phyloP scores from a whole-genome alignment of 2,888 invertebrate genomes.

The Trachelus stipa region DNA sequence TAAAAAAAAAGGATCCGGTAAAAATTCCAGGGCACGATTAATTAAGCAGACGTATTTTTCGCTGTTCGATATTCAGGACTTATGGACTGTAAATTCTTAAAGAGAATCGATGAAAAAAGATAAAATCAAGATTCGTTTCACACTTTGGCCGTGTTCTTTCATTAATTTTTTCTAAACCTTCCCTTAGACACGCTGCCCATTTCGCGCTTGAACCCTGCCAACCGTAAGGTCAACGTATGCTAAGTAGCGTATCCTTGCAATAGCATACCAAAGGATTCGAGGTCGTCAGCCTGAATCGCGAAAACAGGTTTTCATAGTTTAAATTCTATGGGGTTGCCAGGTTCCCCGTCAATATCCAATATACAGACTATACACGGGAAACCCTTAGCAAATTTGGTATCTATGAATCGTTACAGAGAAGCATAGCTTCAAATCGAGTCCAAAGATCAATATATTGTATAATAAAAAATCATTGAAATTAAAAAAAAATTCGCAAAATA shows the following conservation, averaged over 20 bases:
- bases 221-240: slow-evolving; percentile 2
- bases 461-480: neutral
- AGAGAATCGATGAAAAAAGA: neutral
- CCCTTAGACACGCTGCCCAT: neutral
- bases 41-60: neutral
- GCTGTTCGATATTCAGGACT: neutral
- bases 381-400: neutral
- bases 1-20: neutral
- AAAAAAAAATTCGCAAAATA: neutral
- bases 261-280: neutral
- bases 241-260: slow-evolving; percentile 10
- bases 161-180: neutral
- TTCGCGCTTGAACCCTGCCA: neutral
- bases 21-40: neutral
- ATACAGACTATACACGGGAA: neutral
- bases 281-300: neutral
- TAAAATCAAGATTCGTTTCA: neutral
- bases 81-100: neutral
- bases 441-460: neutral
- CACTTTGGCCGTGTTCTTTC: neutral
- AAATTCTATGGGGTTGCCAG: neutral
- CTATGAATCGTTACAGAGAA: neutral
- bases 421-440: no score
- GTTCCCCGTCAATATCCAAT: neutral
- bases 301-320: slow-evolving; percentile 7